Percentiles rank a stretch among this genome's conserved stretches.
Evolutionary conservation across 1,140 invertebrate genomes (phyloP).

Genomic region (Drosophila prosaltans): DNA sequence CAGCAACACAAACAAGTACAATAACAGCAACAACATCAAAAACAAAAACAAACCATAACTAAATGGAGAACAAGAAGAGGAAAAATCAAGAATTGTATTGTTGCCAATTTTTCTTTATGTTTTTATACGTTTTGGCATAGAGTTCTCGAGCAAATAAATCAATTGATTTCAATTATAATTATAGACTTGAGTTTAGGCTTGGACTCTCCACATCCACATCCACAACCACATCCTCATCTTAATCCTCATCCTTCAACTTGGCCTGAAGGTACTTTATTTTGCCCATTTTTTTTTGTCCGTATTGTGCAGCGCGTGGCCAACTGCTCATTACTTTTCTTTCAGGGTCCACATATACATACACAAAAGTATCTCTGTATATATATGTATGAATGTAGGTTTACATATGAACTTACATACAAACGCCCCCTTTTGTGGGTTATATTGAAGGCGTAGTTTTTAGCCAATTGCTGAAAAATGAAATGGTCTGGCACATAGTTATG

Average conservation of each 20-base stretch:
- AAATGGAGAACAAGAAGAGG: conserved; percentile 2
- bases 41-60: not conserved
- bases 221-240: not conserved
- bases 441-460: conserved; percentile 68
- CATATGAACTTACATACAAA: conserved; percentile 23
- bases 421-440: conserved; percentile 48
- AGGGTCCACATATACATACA: conserved; percentile 33
- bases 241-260: conserved; percentile 35
- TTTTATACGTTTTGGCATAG: conserved; percentile 80
- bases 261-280: conserved; percentile 43
- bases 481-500: conserved; percentile 77
- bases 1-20: conserved; percentile 35
- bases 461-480: conserved; percentile 81
- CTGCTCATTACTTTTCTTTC: conserved; percentile 77
- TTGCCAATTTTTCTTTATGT: conserved; percentile 81
- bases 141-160: conserved; percentile 75
- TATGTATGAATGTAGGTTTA: conserved; percentile 37
- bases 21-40: conserved; percentile 23
- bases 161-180: conserved; percentile 82
- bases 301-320: conserved; percentile 71
- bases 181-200: conserved; percentile 62
- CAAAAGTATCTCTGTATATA: conserved; percentile 9
- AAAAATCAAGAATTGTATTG: conserved; percentile 63
- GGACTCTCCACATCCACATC: conserved; percentile 15
- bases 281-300: conserved; percentile 16